Percentiles rank a stretch among this genome's conserved stretches.
Conservation (phyloP, 2,113 vertebrate genomes). For the Semicossyphus pulcher region DNA sequence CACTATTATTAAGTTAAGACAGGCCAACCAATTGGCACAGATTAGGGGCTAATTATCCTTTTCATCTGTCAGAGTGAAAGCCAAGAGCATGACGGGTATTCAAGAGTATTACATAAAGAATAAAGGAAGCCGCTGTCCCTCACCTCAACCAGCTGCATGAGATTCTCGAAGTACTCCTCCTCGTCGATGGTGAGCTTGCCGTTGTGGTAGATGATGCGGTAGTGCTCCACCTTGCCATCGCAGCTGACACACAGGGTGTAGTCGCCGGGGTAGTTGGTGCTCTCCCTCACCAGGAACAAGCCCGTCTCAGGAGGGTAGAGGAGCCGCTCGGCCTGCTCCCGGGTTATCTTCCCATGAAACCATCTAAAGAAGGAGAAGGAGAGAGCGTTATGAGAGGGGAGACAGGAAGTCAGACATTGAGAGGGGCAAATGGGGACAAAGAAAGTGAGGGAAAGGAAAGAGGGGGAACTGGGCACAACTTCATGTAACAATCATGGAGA, state of each 20-base stretch:
- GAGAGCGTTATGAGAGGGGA: background rate
- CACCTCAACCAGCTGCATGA: constrained; percentile 99
- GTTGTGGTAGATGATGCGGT: constrained; percentile 97
- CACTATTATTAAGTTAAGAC: background rate
- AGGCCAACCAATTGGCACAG: background rate
- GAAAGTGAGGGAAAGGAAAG: background rate
- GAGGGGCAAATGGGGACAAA: background rate
- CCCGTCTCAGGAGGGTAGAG: constrained; percentile 94
- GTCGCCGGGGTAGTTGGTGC: constrained; percentile 98
- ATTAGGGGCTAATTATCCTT: constrained; percentile 10
- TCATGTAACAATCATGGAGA: background rate
- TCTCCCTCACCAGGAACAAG: constrained; percentile 95
- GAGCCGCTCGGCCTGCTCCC: constrained; percentile 94
- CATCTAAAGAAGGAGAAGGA: constrained; percentile 65
- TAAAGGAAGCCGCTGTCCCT: constrained; percentile 40
- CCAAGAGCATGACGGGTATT: background rate
- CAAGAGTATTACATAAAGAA: background rate
- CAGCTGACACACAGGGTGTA: constrained; percentile 99
- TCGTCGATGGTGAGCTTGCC: constrained; percentile 98
- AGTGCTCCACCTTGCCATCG: constrained; percentile 98
- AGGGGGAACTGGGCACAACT: background rate
- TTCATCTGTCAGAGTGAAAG: constrained; percentile 3
- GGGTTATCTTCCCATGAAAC: constrained; percentile 98
- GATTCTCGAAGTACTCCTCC: constrained; percentile 97
- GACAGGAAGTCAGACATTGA: background rate